A percentile compares a stretch with the other conserved stretches of the same genome.
These are phyloP conservation scores for Percopsis transmontana DNA, from an alignment of 2,113 vertebrate species.

Conservation along the genomic window DNA sequence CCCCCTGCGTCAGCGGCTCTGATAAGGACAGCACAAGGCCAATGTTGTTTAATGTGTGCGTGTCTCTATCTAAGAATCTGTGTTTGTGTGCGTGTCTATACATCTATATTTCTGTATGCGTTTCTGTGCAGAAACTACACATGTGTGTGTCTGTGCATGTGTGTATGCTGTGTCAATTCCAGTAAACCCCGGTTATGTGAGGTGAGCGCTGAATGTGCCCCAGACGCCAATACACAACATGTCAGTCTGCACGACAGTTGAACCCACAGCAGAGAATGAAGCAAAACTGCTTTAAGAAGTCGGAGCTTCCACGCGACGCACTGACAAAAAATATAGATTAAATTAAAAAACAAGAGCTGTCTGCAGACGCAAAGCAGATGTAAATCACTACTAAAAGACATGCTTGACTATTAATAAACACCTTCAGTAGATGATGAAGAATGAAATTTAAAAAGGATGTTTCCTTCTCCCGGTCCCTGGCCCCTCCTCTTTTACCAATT, in stretches of 20 bases:
- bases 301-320: neutral
- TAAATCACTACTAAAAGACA: slow-evolving; percentile 11
- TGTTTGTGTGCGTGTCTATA: no score
- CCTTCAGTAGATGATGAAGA: no score
- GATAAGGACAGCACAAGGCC: neutral
- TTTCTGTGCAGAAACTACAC: neutral
- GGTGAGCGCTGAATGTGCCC: neutral
- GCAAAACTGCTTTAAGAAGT: neutral
- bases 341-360: no score
- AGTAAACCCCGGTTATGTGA: neutral
- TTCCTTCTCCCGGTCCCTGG: no score
- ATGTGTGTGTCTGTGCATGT: neutral
- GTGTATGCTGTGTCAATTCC: neutral
- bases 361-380: neutral
- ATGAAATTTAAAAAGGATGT: no score
- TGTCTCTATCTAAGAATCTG: no score
- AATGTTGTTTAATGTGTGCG: no score
- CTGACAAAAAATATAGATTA: neutral
- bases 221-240: neutral
- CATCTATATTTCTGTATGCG: neutral
- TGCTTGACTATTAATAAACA: slow-evolving; percentile 5
- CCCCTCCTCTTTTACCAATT: no score
- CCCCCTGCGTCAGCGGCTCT: neutral
- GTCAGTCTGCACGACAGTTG: neutral
- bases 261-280: neutral